phyloP scores from a whole-genome alignment of 2,113 vertebrate genomes.

The Helogale parvula region DNA sequence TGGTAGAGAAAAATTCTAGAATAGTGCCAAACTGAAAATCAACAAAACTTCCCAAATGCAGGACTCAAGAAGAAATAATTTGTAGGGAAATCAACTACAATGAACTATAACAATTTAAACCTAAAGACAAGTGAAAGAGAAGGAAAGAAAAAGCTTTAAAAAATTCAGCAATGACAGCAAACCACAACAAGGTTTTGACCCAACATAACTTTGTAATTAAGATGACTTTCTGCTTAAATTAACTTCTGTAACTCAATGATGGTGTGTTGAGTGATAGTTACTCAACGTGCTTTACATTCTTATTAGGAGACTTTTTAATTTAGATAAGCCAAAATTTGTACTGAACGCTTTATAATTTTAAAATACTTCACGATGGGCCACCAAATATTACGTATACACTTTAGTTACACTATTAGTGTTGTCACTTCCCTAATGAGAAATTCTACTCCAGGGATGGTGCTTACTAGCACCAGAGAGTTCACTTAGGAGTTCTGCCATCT shows the following conservation, averaged over 20 bases:
- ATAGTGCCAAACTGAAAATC: slow-evolving; percentile 35
- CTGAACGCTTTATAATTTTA: not conserved
- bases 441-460: not conserved
- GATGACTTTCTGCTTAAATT: not conserved
- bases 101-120: not conserved
- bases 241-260: not conserved
- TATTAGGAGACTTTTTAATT: not conserved
- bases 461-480: not conserved
- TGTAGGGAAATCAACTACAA: not conserved
- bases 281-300: not conserved
- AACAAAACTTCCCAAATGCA: not conserved
- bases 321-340: slow-evolving; percentile 10
- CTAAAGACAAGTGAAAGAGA: not conserved
- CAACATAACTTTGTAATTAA: not conserved
- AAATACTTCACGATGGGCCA: not conserved
- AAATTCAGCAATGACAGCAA: slow-evolving; percentile 9
- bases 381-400: not conserved
- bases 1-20: not conserved
- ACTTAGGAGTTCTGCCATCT: not conserved
- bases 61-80: not conserved
- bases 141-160: not conserved
- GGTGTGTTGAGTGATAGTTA: not conserved
- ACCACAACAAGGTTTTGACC: not conserved
- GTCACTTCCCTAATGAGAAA: not conserved
- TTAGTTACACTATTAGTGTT: not conserved